Conservation (phyloP, 2,113 vertebrate species). For the Typhlomys cinereus region DNA sequence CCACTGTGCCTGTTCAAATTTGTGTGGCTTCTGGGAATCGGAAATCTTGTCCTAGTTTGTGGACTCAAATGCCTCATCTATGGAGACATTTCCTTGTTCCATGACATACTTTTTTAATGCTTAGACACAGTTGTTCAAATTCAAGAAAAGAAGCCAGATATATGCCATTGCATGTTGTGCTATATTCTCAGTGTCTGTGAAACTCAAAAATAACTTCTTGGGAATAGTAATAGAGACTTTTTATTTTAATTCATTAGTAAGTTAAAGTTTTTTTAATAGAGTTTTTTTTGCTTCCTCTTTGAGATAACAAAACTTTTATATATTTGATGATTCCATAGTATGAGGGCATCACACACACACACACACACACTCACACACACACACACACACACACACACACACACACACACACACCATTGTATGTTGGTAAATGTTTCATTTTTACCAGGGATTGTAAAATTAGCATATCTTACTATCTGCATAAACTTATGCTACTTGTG, state of each 20-base stretch:
- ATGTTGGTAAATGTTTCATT: background rate
- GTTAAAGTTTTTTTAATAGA: background rate
- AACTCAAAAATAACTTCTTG: background rate
- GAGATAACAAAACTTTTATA: background rate
- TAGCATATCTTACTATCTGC: background rate
- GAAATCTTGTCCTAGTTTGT: too few species aligned
- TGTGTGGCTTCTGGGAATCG: too few species aligned
- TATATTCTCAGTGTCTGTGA: background rate
- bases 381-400: too few species aligned
- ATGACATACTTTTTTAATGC: background rate
- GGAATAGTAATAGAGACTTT: background rate
- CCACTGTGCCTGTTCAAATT: too few species aligned
- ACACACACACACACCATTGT: too few species aligned
- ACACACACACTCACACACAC: too few species aligned
- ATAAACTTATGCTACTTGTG: background rate
- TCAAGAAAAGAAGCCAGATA: background rate
- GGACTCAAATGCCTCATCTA: too few species aligned
- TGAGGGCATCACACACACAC: background rate
- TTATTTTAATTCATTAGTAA: background rate
- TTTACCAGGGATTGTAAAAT: background rate
- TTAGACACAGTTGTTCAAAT: background rate
- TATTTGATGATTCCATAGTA: background rate
- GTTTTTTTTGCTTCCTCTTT: background rate
- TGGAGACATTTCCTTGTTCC: too few species aligned
- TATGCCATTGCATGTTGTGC: background rate